These are phyloP conservation scores for Armadillidium nasatum DNA, from an alignment of 1,140 invertebrate genomes.

Conservation along the genomic window DNA sequence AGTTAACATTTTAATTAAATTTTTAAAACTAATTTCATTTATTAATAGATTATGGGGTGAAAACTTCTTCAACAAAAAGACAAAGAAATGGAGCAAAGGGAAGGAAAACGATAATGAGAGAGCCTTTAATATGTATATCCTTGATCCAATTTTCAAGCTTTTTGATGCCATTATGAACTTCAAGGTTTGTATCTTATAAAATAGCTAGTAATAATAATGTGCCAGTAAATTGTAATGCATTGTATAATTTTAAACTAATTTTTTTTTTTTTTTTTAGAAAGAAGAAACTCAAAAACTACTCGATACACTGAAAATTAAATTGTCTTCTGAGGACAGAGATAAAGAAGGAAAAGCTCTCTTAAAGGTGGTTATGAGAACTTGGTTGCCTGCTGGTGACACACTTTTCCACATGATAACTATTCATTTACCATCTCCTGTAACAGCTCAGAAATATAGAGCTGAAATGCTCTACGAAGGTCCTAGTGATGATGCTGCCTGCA, in stretches of 20 bases:
- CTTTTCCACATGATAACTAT: conserved; percentile 99
- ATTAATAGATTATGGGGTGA: conserved; percentile 79
- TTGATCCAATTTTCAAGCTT: conserved; percentile 98
- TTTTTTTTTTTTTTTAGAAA: conserved; percentile 56
- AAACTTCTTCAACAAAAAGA: conserved; percentile 95
- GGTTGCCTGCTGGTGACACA: conserved; percentile 98
- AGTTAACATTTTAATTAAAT: too few species aligned
- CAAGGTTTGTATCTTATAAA: conserved; percentile 51
- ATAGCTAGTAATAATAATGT: background rate
- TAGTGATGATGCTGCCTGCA: conserved; percentile 90
- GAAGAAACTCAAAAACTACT: conserved; percentile 83
- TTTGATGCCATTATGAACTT: conserved; percentile 98
- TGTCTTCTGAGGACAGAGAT: conserved; percentile 92
- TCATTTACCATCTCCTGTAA: conserved; percentile 96
- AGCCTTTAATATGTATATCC: conserved; percentile 97
- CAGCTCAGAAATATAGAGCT: conserved; percentile 98
- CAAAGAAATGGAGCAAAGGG: conserved; percentile 96
- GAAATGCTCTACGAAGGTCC: conserved; percentile 99
- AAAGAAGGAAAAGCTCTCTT: conserved; percentile 87
- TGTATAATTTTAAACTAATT: background rate
- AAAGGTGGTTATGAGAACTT: conserved; percentile 96
- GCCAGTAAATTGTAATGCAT: background rate
- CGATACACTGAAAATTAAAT: conserved; percentile 82
- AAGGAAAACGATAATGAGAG: conserved; percentile 82
- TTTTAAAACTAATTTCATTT: conserved; percentile 20